Evolutionary conservation across 2,113 vertebrate species (phyloP).

Genomic region (Takifugu bimaculatus): DNA sequence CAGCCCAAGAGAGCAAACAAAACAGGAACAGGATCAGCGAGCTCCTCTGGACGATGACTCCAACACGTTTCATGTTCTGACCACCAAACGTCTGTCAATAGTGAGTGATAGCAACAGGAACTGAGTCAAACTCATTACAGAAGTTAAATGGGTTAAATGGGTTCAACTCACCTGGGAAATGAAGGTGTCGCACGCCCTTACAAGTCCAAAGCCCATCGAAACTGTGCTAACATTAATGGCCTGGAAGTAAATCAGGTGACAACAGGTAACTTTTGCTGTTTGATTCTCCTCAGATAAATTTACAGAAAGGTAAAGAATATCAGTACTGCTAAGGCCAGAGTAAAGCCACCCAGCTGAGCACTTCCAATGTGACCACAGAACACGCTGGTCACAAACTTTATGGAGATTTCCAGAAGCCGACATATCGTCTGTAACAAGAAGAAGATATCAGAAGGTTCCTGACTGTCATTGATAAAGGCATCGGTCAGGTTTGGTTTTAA

Average conservation of each 20-base stretch:
- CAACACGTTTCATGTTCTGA: conserved; percentile 85
- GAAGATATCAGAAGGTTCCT: background rate
- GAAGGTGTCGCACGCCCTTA: conserved; percentile 86
- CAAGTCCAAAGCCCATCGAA: conserved; percentile 81
- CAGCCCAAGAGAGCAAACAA: conserved; percentile 89
- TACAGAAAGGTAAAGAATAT: background rate
- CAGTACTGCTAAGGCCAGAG: conserved; percentile 83
- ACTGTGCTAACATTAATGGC: conserved; percentile 78
- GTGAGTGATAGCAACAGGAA: background rate
- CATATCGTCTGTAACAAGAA: conserved; percentile 77
- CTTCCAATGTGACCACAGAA: conserved; percentile 93
- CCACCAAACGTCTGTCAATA: conserved; percentile 82
- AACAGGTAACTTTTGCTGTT: background rate
- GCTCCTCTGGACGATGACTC: conserved; percentile 84
- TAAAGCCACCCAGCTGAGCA: conserved; percentile 84
- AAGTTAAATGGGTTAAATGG: background rate
- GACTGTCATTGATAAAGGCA: background rate
- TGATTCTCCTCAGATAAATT: background rate
- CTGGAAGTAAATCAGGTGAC: conserved; percentile 59
- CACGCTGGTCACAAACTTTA: conserved; percentile 84
- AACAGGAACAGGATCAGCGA: conserved; percentile 82
- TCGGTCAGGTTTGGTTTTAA: too few relatives aligned
- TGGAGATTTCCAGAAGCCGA: conserved; percentile 81
- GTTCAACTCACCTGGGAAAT: conserved; percentile 86
- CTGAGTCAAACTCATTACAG: background rate